Evolutionary conservation across 2,113 vertebrate genomes (phyloP).

Genomic region (Tapirus terrestris): DNA sequence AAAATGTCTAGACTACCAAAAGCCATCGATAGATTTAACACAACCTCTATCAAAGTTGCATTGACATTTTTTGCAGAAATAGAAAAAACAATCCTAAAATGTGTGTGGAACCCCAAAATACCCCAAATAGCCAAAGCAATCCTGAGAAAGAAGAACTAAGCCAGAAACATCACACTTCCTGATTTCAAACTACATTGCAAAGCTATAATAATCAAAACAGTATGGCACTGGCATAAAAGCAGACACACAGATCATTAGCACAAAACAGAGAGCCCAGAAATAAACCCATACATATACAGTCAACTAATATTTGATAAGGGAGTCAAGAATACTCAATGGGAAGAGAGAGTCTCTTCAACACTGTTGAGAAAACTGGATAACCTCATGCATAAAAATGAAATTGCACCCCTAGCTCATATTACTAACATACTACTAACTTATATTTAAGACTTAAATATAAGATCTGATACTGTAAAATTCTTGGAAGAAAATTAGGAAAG

Average conservation of each 20-base stretch:
- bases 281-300: background rate
- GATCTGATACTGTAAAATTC: too few species aligned
- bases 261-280: background rate
- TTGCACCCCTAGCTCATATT: too few species aligned
- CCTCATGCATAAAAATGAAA: too few species aligned
- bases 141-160: background rate
- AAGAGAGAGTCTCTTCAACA: background rate
- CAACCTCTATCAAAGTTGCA: background rate
- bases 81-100: background rate
- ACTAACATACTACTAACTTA: too few species aligned
- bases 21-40: background rate
- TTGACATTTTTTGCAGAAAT: background rate
- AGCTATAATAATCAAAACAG: background rate
- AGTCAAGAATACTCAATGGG: background rate
- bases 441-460: too few species aligned
- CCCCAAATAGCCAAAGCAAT: background rate
- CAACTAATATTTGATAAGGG: background rate
- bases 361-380: background rate
- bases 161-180: background rate
- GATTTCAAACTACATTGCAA: background rate
- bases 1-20: background rate
- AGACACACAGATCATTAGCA: background rate
- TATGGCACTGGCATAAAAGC: background rate
- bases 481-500: too few species aligned
- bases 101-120: background rate